Conservation (phyloP, 2,888 invertebrate species). For the Metellina segmentata region DNA sequence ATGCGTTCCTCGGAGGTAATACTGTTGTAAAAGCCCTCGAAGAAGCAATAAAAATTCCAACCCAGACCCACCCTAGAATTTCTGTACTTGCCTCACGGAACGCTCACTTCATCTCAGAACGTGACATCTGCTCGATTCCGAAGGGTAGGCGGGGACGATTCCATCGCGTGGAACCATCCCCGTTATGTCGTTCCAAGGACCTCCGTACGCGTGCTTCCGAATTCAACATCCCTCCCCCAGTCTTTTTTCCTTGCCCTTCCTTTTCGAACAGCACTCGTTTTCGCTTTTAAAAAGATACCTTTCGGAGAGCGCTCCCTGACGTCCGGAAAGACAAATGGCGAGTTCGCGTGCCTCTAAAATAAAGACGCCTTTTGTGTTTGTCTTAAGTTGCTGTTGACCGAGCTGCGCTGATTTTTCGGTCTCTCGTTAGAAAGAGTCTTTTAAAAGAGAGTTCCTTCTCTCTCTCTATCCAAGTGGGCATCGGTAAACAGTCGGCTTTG, state of each 20-base stretch:
- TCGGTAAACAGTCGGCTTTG: no score
- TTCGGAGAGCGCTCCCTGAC: not conserved
- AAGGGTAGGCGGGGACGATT: not conserved
- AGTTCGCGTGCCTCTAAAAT: not conserved
- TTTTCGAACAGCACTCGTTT: not conserved
- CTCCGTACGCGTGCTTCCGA: not conserved
- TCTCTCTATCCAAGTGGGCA: no score
- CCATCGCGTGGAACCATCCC: not conserved
- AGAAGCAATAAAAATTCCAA: not conserved
- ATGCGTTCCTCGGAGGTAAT: not conserved
- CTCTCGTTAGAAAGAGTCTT: no score
- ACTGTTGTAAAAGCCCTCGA: not conserved
- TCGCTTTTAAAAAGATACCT: not conserved
- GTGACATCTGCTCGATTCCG: constrained; percentile 45
- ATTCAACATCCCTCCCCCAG: not conserved
- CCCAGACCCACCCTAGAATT: not conserved
- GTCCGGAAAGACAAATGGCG: not conserved
- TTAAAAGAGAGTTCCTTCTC: no score
- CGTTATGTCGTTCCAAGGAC: not conserved
- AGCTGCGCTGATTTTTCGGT: no score
- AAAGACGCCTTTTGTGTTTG: not conserved
- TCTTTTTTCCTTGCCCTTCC: no score
- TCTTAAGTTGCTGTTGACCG: no score
- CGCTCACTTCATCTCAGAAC: constrained; percentile 42
- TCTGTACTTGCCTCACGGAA: not conserved